A percentile compares a stretch with the other conserved stretches of the same genome.
Conservation (phyloP, 1,140 invertebrate species). For the Protaetia brevitarsis region DNA sequence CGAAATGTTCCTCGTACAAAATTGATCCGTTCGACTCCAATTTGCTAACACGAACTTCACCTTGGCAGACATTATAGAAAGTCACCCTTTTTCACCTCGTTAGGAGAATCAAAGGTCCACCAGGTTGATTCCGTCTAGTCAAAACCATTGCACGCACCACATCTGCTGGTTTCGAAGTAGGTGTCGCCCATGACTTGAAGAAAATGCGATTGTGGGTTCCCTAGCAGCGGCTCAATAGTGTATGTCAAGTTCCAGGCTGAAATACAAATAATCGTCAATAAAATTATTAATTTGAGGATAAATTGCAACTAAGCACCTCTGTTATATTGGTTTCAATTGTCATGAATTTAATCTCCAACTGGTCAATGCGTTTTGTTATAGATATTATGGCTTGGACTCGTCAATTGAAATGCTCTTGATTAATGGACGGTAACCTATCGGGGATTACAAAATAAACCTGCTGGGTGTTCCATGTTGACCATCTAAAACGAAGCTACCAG, state of each 20-base stretch:
- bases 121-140: conserved; percentile 42
- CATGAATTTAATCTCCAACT: conserved; percentile 53
- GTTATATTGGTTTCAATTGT: conserved; percentile 52
- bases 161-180: conserved; percentile 43
- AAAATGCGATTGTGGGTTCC: conserved; percentile 58
- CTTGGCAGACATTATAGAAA: conserved; percentile 52
- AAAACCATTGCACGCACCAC: conserved; percentile 50
- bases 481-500: conserved; percentile 53
- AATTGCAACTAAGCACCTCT: no score
- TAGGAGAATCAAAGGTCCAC: conserved; percentile 50
- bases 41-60: conserved; percentile 51
- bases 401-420: conserved; percentile 50
- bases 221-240: conserved; percentile 54
- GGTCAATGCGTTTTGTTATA: conserved; percentile 49
- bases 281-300: no score
- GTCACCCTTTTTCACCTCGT: conserved; percentile 56
- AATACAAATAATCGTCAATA: no score
- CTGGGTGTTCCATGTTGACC: conserved; percentile 50
- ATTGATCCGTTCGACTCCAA: conserved; percentile 47
- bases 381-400: conserved; percentile 50
- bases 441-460: conserved; percentile 51
- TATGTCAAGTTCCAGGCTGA: conserved; percentile 58
- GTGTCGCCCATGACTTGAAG: conserved; percentile 55
- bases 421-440: conserved; percentile 51
- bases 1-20: conserved; percentile 49